Conservation (phyloP, 2,888 invertebrate genomes). For the Diogma glabrata region DNA sequence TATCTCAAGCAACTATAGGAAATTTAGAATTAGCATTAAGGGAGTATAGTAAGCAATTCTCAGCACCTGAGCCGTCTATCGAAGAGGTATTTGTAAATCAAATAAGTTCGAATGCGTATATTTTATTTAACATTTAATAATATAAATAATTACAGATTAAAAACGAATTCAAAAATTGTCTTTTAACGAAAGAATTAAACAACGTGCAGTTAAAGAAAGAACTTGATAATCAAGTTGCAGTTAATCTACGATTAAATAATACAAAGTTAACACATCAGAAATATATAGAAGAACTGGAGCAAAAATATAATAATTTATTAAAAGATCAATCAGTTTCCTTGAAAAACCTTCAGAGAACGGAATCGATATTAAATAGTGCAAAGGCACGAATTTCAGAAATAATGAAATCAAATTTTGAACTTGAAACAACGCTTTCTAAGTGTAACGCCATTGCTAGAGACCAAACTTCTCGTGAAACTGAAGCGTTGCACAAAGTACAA, state of each 20-base stretch:
- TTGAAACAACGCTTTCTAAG: conserved; percentile 36
- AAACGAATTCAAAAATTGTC: conserved; percentile 40
- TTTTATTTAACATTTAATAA: background rate
- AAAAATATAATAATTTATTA: conserved; percentile 11
- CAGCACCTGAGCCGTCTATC: conserved; percentile 14
- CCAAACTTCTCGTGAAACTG: conserved; percentile 36
- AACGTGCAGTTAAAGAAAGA: conserved; percentile 22
- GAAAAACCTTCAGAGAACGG: conserved; percentile 21
- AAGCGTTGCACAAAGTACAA: conserved; percentile 42
- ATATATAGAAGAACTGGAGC: conserved; percentile 19
- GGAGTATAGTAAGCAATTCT: conserved; percentile 35
- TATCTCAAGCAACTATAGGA: conserved; percentile 51
- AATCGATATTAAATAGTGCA: conserved; percentile 23
- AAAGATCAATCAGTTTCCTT: conserved; percentile 22
- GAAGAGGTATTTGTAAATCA: no score
- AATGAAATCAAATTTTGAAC: conserved; percentile 25
- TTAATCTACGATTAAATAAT: conserved; percentile 19
- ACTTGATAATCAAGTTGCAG: conserved; percentile 21
- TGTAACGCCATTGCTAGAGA: conserved; percentile 33
- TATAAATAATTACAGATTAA: conserved; percentile 30
- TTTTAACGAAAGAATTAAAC: conserved; percentile 44
- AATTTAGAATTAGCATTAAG: conserved; percentile 54
- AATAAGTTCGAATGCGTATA: background rate
- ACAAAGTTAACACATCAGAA: background rate
- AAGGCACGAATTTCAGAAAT: conserved; percentile 26